Base-by-base conservation (phyloP, 2,113 vertebrate genomes). In the Bubo scandiacus region DNA sequence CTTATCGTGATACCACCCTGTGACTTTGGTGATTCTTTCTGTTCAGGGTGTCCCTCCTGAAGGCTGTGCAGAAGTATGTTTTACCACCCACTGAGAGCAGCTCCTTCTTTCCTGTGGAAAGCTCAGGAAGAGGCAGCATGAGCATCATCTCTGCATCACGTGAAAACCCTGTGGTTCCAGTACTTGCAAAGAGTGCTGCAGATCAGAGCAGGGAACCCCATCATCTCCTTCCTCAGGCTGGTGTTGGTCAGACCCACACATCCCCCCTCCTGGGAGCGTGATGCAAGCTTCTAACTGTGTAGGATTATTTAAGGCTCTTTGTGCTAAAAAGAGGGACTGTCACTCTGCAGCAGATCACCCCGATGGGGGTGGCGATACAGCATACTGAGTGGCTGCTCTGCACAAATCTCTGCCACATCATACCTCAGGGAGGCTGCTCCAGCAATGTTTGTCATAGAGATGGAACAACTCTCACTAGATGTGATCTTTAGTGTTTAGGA, bases 191-290 rank as follows among this genome's bases (percentile, higher is more conserved):
- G 32, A 6, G 12, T 78, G 55, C 49, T 61, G 23, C 74, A 38
- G 54, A 23, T 49, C 45, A 36, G 36, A 26, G 29, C 19, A 74
- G 47, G 38, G 68, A 78, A 42, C 11, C 6, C 29, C 2, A 12
- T 22, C 32, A 63, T 11, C 36, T 58, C 8, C 42, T 87, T 88
- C 55, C 32, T 81, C 59, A 57, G 68, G 27, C 87, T 81, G 23
- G 5, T 59, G 36, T 45, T 52, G 47, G n/a, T 55, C 49, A 80
- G 16, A 59, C 14, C 26, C 58, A 47, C 29, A 15, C 9, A 38
- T 20, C 6, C 13, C 23, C 57, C 32, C 34, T 74, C 40, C 34
- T 1, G 3, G 30, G 58, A 90, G 10, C 0, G 0, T 36, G 67
- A 30, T 9, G 15, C 32, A 77, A 61, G 25, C 52, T 93, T 75